A percentile compares a stretch with the other conserved stretches of the same genome.
Conservation (phyloP, 2,113 vertebrate species). For the Coturnix japonica region DNA sequence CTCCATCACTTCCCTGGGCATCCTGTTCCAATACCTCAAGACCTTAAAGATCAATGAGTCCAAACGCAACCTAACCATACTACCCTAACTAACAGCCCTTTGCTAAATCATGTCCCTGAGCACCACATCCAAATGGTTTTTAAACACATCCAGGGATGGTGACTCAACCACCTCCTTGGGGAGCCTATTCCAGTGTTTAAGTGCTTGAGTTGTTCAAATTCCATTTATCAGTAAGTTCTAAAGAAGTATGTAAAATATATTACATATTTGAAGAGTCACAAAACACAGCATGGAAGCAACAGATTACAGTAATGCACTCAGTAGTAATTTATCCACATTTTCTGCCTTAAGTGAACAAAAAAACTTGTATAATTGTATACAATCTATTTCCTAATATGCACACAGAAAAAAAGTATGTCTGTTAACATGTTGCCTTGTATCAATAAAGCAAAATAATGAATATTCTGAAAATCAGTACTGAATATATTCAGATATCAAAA, state of each 20-base stretch:
- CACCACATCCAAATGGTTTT: too few relatives aligned
- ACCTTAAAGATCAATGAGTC: too few relatives aligned
- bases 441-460: neutral
- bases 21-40: too few relatives aligned
- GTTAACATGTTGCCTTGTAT: neutral
- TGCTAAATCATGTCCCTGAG: too few relatives aligned
- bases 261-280: neutral
- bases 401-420: neutral
- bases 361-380: neutral
- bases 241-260: neutral
- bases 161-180: too few relatives aligned
- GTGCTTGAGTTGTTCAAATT: neutral
- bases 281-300: neutral
- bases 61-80: too few relatives aligned
- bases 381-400: neutral
- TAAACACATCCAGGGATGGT: too few relatives aligned
- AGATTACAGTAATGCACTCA: neutral
- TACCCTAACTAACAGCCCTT: too few relatives aligned
- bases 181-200: too few relatives aligned
- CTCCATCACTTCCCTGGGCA: too few relatives aligned
- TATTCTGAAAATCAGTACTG: neutral
- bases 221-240: neutral
- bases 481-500: neutral
- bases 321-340: neutral
- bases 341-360: neutral